phyloP scores from a whole-genome alignment of 2,797 vertebrate species.

The Acanthis flammea region DNA sequence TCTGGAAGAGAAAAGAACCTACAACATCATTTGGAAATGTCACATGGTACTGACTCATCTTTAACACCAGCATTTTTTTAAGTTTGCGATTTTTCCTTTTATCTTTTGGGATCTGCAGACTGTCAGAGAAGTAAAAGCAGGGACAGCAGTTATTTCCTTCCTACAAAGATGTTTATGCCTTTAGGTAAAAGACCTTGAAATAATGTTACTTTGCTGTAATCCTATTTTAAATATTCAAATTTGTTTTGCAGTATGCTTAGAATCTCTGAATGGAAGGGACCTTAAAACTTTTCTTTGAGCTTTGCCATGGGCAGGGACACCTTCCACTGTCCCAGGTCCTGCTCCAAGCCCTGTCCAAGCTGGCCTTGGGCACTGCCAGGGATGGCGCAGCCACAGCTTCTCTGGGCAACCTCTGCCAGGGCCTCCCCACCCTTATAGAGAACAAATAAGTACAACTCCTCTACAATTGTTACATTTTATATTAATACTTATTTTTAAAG shows the following conservation, averaged over 20 bases:
- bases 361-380: neutral
- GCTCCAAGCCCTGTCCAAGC: accelerated
- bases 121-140: neutral
- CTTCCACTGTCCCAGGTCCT: accelerated
- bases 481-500: neutral
- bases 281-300: neutral
- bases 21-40: neutral
- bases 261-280: neutral
- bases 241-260: neutral
- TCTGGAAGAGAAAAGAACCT: neutral
- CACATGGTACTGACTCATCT: neutral
- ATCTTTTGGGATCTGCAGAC: neutral
- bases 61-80: neutral
- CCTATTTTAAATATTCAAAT: neutral
- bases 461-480: neutral
- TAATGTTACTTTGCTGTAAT: neutral
- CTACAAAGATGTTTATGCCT: neutral
- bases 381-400: neutral
- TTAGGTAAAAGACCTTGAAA: neutral
- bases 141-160: neutral
- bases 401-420: neutral
- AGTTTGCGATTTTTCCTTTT: neutral
- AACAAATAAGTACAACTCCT: neutral
- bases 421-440: accelerated
- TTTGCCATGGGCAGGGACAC: neutral